Conservation (phyloP, 2,888 invertebrate genomes). For the Temnothorax rugatulus region DNA sequence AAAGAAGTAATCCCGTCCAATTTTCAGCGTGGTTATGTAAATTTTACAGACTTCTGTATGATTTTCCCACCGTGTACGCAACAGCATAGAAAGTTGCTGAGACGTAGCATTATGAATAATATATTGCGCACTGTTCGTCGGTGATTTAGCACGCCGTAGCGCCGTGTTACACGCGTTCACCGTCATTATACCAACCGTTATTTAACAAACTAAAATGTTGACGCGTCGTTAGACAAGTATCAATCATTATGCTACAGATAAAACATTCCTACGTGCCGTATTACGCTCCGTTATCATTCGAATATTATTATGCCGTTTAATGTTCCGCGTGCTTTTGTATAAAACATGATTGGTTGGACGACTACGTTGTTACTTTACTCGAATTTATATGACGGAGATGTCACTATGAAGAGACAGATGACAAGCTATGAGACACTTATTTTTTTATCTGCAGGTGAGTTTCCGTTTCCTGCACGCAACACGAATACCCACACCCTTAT, state of each 20-base stretch:
- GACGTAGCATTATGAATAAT: constrained; percentile 3
- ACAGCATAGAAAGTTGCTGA: constrained; percentile 18
- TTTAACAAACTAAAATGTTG: constrained; percentile 41
- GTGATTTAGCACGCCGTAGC: neutral
- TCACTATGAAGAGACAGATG: constrained; percentile 1
- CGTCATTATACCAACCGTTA: constrained; percentile 13
- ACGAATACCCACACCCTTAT: constrained; percentile 21
- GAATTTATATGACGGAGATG: constrained; percentile 56
- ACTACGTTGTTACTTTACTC: constrained; percentile 28
- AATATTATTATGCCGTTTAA: constrained; percentile 7
- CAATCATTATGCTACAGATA: constrained; percentile 14
- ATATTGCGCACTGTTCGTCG: neutral
- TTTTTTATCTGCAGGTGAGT: neutral
- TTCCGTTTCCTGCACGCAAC: constrained; percentile 11
- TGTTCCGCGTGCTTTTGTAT: constrained; percentile 21
- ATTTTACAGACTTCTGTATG: neutral
- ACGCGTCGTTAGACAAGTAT: neutral
- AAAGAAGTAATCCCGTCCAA: neutral
- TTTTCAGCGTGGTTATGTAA: neutral
- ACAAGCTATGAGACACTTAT: constrained; percentile 19
- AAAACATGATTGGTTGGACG: constrained; percentile 44
- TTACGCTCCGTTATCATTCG: constrained; percentile 35
- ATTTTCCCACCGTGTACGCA: neutral
- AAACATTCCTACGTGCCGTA: neutral
- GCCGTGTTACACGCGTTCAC: neutral